Conservation (phyloP, 1,140 invertebrate species). For the Eumeta japonica region DNA sequence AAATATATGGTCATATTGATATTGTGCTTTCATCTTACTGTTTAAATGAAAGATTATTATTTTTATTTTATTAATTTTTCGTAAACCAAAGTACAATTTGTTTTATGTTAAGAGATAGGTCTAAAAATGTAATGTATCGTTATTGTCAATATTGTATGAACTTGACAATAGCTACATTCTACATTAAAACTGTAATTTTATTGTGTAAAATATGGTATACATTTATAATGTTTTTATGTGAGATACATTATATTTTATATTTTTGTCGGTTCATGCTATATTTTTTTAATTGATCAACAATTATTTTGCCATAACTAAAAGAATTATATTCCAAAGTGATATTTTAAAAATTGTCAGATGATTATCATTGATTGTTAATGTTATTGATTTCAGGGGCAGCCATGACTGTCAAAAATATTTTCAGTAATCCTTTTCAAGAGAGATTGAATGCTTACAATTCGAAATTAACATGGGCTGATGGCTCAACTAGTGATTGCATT, state of each 20-base stretch:
- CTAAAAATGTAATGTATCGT: too few relatives aligned
- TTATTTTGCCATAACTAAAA: neutral
- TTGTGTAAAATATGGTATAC: too few relatives aligned
- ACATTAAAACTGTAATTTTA: too few relatives aligned
- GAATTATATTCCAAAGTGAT: neutral
- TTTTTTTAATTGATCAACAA: neutral
- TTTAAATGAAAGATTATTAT: neutral
- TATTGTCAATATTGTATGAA: too few relatives aligned
- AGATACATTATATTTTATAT: too few relatives aligned
- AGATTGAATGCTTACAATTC: conserved; percentile 72
- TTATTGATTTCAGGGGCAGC: conserved; percentile 58
- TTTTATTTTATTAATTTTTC: conserved; percentile 8
- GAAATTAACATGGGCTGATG: conserved; percentile 78
- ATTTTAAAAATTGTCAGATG: neutral
- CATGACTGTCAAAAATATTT: conserved; percentile 79
- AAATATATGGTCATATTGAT: neutral
- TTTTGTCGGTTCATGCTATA: neutral
- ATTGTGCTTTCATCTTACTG: conserved; percentile 4
- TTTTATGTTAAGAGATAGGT: too few relatives aligned
- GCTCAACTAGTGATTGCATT: conserved; percentile 82
- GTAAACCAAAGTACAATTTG: too few relatives aligned
- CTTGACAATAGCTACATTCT: too few relatives aligned
- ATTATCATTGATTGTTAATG: neutral
- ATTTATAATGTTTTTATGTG: too few relatives aligned
- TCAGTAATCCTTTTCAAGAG: conserved; percentile 71